Conservation (phyloP, 2,797 vertebrate species). For the Macropus fuliginosus region DNA sequence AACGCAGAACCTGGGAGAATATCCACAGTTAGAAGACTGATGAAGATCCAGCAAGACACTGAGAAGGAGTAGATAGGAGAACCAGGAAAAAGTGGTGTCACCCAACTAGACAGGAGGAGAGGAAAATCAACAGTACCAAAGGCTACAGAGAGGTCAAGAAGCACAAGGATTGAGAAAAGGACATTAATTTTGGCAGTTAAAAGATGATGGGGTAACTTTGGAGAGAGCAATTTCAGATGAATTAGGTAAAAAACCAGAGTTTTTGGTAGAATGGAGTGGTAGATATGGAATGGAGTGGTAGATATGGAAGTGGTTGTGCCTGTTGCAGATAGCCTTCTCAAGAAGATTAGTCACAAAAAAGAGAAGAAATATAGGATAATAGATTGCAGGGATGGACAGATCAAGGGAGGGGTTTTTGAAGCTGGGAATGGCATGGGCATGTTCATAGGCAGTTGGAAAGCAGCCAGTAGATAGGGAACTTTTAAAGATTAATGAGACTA, state of each 20-base stretch:
- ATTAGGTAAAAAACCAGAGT: not conserved
- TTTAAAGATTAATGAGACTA: not conserved
- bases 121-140: not conserved
- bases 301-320: not conserved
- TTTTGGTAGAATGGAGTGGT: not conserved
- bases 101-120: not conserved
- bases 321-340: not conserved
- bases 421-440: not conserved
- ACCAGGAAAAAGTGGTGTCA: not conserved
- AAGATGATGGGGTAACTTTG: not conserved
- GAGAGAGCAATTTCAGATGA: not conserved
- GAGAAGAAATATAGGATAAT: not conserved
- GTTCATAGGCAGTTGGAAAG: not conserved
- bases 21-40: not conserved
- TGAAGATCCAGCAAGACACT: not conserved
- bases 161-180: not conserved
- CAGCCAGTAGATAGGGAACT: not conserved
- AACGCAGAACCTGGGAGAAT: not conserved
- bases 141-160: not conserved
- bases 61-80: not conserved
- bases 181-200: not conserved
- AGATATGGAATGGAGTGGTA: too few relatives aligned
- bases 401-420: not conserved
- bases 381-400: not conserved
- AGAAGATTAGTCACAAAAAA: not conserved